These are phyloP conservation scores for Notodromas monacha DNA, from an alignment of 2,888 invertebrate genomes.

Conservation along the genomic window DNA sequence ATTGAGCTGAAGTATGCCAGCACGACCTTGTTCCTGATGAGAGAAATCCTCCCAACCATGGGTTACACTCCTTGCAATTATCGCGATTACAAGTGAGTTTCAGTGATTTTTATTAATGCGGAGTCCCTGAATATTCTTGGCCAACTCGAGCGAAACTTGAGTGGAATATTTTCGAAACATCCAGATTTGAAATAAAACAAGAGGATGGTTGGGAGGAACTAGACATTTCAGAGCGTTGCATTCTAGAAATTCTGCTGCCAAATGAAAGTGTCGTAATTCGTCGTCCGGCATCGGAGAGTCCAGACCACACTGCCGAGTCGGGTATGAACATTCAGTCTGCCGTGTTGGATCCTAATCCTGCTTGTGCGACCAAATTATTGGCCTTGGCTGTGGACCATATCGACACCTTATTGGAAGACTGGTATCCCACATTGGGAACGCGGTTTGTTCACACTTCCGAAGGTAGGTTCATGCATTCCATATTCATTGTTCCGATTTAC, in stretches of 20 bases:
- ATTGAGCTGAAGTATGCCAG: constrained; percentile 50
- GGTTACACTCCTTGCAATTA: constrained; percentile 24
- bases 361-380: constrained; percentile 42
- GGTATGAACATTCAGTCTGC: constrained; percentile 14
- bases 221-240: constrained; percentile 39
- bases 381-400: constrained; percentile 76
- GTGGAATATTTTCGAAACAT: constrained; percentile 8
- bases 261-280: constrained; percentile 27
- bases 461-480: constrained; percentile 24
- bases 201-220: constrained; percentile 60
- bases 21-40: constrained; percentile 41
- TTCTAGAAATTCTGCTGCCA: constrained; percentile 54
- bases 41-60: constrained; percentile 32
- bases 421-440: constrained; percentile 81
- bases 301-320: too few relatives aligned
- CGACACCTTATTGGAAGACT: constrained; percentile 79
- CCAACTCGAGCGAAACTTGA: too few relatives aligned
- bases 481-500: too few relatives aligned
- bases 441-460: constrained; percentile 91
- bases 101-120: constrained; percentile 9
- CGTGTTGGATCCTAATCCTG: constrained; percentile 40
- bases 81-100: constrained; percentile 18
- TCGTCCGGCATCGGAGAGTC: constrained; percentile 16
- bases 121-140: background rate
- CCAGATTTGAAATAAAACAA: constrained; percentile 30